phyloP scores from a whole-genome alignment of 2,113 vertebrate species.

The Leuciscus idus region DNA sequence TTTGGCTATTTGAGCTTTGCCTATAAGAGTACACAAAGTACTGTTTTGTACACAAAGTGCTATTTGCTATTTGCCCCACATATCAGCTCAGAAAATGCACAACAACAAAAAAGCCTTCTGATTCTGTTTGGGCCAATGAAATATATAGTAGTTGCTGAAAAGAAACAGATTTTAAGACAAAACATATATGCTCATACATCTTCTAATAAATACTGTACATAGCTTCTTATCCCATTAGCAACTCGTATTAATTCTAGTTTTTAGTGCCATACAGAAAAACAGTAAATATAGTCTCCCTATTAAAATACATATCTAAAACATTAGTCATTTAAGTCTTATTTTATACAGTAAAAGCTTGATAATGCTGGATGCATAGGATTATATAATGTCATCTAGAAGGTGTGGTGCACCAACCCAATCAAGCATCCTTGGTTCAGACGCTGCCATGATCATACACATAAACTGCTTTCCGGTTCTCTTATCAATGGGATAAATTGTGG shows the following conservation, averaged over 20 bases:
- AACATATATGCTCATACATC: conserved; percentile 2
- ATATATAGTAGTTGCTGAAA: too few relatives aligned
- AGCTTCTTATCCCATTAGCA: conserved; percentile 25
- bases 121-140: neutral
- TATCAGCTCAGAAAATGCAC: neutral
- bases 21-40: neutral
- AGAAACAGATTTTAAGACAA: neutral
- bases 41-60: too few relatives aligned
- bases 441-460: conserved; percentile 99
- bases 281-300: conserved; percentile 27
- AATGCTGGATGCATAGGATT: conserved; percentile 58
- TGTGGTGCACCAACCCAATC: conserved; percentile 95
- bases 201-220: neutral
- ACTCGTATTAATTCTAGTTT: neutral
- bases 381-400: conserved; percentile 95
- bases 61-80: neutral
- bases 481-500: conserved; percentile 96
- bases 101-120: neutral
- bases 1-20: neutral
- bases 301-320: conserved; percentile 66
- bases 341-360: conserved; percentile 29
- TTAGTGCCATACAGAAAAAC: conserved; percentile 31
- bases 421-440: conserved; percentile 93
- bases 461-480: conserved; percentile 95
- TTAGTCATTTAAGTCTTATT: conserved; percentile 42